phyloP scores from a whole-genome alignment of 2,797 vertebrate species.

The Thamnophis elegans region DNA sequence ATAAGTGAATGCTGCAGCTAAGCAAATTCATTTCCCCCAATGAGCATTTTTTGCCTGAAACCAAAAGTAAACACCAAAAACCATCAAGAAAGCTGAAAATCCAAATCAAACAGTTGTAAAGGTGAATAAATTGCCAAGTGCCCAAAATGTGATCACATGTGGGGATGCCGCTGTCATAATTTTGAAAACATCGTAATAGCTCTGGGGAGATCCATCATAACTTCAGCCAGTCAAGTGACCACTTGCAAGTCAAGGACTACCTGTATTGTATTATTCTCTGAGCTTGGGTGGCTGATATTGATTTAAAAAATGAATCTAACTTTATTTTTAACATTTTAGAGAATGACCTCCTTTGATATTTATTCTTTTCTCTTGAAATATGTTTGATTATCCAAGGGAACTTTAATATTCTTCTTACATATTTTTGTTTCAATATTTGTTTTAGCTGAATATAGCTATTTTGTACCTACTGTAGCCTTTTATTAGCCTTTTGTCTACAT shows the following conservation, averaged over 20 bases:
- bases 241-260: neutral
- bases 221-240: neutral
- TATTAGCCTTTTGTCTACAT: neutral
- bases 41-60: neutral
- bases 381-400: neutral
- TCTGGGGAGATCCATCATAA: neutral
- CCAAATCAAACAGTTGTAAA: neutral
- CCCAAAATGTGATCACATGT: neutral
- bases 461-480: constrained; percentile 8
- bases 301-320: neutral
- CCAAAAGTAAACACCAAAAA: neutral
- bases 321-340: neutral
- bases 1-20: neutral
- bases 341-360: neutral
- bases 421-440: neutral
- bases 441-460: neutral
- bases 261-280: neutral
- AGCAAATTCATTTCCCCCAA: neutral
- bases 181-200: neutral
- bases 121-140: neutral
- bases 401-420: neutral
- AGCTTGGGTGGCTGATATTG: neutral
- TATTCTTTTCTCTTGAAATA: neutral
- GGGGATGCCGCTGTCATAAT: neutral
- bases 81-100: neutral